Evolutionary conservation across 2,797 vertebrate genomes (phyloP).

Genomic region (Emys orbicularis): DNA sequence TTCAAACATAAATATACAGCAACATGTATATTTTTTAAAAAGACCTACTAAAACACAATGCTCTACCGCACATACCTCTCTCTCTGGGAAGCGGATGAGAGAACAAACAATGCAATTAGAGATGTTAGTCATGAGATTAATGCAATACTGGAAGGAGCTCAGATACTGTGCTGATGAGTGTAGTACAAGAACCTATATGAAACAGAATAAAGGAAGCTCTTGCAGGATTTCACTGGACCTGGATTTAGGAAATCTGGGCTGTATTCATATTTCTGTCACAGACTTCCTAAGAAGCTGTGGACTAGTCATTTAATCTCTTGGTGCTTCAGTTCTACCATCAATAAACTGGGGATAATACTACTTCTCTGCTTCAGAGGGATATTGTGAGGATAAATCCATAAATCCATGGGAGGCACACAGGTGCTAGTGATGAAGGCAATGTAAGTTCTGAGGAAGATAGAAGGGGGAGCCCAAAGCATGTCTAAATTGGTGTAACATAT

Average conservation of each 20-base stretch:
- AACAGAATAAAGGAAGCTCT: background rate
- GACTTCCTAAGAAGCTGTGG: background rate
- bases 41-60: background rate
- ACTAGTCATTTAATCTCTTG: background rate
- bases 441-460: background rate
- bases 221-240: background rate
- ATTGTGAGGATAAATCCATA: background rate
- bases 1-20: no score
- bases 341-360: background rate
- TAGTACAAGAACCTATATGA: background rate
- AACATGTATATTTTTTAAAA: background rate
- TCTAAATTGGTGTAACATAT: background rate
- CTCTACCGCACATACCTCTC: accelerated
- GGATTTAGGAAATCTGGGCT: background rate
- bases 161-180: background rate
- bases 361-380: conserved; percentile 12
- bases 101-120: background rate
- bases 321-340: accelerated
- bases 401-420: background rate
- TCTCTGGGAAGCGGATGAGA: accelerated
- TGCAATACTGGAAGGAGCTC: background rate
- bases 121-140: background rate
- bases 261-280: accelerated
- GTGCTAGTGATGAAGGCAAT: background rate
- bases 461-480: background rate